Percentiles rank a stretch among this genome's conserved stretches.
Conservation (phyloP, 2,888 invertebrate genomes). For the Calameuta pallipes region DNA sequence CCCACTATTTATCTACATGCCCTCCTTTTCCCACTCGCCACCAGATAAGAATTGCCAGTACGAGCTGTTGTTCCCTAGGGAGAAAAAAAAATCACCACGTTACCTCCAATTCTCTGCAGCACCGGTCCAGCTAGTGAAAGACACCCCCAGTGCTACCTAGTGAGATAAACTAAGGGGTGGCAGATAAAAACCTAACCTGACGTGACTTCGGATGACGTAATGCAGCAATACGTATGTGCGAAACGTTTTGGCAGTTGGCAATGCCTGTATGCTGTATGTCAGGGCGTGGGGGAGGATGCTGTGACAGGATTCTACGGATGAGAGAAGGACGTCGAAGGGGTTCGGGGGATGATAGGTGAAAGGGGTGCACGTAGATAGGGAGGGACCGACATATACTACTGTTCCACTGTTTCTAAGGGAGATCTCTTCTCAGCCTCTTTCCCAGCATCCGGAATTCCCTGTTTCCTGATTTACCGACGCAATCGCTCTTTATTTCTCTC, state of each 20-base stretch:
- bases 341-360: background rate
- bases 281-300: background rate
- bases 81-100: background rate
- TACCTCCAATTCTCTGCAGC: background rate
- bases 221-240: constrained; percentile 64
- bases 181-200: background rate
- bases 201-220: constrained; percentile 42
- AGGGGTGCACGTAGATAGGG: background rate
- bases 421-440: background rate
- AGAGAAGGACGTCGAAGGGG: background rate
- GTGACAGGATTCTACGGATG: background rate
- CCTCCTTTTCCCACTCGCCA: background rate
- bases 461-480: constrained; percentile 64
- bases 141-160: background rate
- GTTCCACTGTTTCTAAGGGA: background rate
- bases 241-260: constrained; percentile 32
- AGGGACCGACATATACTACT: background rate
- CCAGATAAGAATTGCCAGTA: background rate
- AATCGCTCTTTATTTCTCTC: constrained; percentile 68
- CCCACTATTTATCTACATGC: background rate
- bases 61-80: background rate
- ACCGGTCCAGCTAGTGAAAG: background rate
- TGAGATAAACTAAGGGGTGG: background rate
- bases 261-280: background rate
- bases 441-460: background rate